Base-by-base conservation (phyloP, 30 jellyfish, hydroid and myxozoan species). In the Morbakka virulenta region DNA sequence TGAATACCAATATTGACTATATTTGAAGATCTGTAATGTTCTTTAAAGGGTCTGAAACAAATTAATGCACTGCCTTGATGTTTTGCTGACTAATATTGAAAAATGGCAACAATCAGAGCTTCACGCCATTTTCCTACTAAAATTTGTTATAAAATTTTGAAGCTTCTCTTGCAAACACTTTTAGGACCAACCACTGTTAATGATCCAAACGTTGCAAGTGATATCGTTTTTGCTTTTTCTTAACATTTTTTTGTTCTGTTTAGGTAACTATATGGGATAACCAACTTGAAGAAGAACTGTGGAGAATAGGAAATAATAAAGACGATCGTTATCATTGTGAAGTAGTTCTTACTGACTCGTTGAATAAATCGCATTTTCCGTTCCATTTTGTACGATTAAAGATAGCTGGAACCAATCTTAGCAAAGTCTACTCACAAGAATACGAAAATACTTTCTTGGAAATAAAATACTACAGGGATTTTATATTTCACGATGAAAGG, bases 181-280 rank as follows among this genome's bases (percentile, higher is more conserved):
- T n/a, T n/a, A n/a, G n/a, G n/a, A n/a, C n/a, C n/a, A n/a, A n/a
- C n/a, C n/a, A n/a, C n/a, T n/a, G n/a, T n/a, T n/a, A n/a, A n/a
- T n/a, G n/a, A n/a, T n/a, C n/a, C n/a, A n/a, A n/a, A n/a, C n/a
- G n/a, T n/a, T n/a, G n/a, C n/a, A n/a, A n/a, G n/a, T n/a, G n/a
- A n/a, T n/a, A n/a, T n/a, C n/a, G n/a, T n/a, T n/a, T n/a, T n/a
- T n/a, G 57, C 57, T 41, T 41, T 41, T 41, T 9, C 57, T 41
- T 41, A 41, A 17, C 57, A 6, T 41, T 6, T 41, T 17, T 41
- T 17, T 6, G 57, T 41, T 41, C 57, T 6, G 17, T 41, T 65
- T 17, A 65, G 20, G 77, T 65, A 65, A 65, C 77, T 14, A 28
- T 65, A 3, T 20, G 77, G 65, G 77, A 65, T 28, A 31, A 23